These are phyloP conservation scores for Poeciliopsis retropinna DNA, from an alignment of 2,113 vertebrate species.

Conservation along the genomic window DNA sequence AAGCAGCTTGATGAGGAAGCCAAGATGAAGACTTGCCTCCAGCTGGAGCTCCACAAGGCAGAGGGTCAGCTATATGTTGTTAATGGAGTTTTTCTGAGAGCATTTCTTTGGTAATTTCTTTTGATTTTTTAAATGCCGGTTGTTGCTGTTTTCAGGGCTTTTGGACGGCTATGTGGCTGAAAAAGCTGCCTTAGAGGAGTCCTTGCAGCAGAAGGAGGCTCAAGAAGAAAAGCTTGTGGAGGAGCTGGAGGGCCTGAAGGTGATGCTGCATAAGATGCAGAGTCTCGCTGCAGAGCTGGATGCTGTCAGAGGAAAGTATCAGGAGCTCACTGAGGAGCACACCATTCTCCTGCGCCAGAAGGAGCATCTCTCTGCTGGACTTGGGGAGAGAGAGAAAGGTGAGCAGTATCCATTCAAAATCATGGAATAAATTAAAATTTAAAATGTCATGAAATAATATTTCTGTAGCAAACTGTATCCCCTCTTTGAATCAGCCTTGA, in stretches of 20 bases:
- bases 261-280: slow-evolving; percentile 68
- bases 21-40: slow-evolving; percentile 80
- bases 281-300: slow-evolving; percentile 57
- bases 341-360: slow-evolving; percentile 67
- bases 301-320: slow-evolving; percentile 57
- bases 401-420: neutral
- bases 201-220: slow-evolving; percentile 84
- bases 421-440: neutral
- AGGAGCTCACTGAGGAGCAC: slow-evolving; percentile 78
- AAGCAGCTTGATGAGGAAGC: slow-evolving; percentile 84
- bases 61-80: slow-evolving; percentile 81
- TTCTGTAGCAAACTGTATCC: slow-evolving; percentile 12
- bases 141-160: slow-evolving; percentile 78
- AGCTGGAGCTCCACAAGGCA: slow-evolving; percentile 88
- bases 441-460: neutral
- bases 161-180: slow-evolving; percentile 89
- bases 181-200: slow-evolving; percentile 85
- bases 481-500: slow-evolving; percentile 22
- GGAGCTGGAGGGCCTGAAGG: slow-evolving; percentile 85
- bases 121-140: neutral
- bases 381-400: slow-evolving; percentile 81
- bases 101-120: neutral
- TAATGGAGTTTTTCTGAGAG: neutral
- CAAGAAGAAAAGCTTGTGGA: slow-evolving; percentile 84
- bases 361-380: slow-evolving; percentile 66